Conservation (phyloP, 2,888 invertebrate genomes). For the Pollenia labialis region DNA sequence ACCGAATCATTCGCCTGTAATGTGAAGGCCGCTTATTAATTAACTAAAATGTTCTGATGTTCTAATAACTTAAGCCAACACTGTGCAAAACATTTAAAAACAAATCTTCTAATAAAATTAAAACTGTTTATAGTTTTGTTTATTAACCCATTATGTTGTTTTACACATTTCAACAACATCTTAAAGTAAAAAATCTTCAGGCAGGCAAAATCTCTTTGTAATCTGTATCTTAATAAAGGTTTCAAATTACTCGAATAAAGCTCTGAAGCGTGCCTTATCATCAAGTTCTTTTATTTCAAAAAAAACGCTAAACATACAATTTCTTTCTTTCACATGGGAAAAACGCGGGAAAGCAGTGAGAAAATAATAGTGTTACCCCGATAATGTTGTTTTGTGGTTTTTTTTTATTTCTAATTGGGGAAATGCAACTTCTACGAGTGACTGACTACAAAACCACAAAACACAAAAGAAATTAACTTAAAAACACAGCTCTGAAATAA, state of each 20-base stretch:
- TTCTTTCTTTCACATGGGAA: not conserved
- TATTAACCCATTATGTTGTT: slow-evolving; percentile 62
- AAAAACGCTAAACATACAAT: not conserved
- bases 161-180: slow-evolving; percentile 77
- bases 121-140: slow-evolving; percentile 34
- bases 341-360: slow-evolving; percentile 8
- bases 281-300: slow-evolving; percentile 26
- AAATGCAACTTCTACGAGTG: slow-evolving; percentile 6
- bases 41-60: not conserved
- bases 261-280: slow-evolving; percentile 79
- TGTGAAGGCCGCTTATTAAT: too few species aligned
- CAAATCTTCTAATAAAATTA: not conserved
- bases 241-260: slow-evolving; percentile 64
- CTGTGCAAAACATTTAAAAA: slow-evolving; percentile 12
- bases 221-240: slow-evolving; percentile 78
- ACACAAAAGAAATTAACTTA: slow-evolving; percentile 40
- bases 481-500: not conserved
- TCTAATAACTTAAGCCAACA: not conserved
- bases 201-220: slow-evolving; percentile 79
- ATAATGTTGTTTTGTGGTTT: slow-evolving; percentile 15
- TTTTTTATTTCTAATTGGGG: slow-evolving; percentile 30
- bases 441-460: slow-evolving; percentile 23
- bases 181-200: slow-evolving; percentile 73
- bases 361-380: slow-evolving; percentile 21
- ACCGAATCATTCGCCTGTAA: too few species aligned